Base-by-base conservation (phyloP, 2,888 invertebrate species). In the Lochmaea capreae region DNA sequence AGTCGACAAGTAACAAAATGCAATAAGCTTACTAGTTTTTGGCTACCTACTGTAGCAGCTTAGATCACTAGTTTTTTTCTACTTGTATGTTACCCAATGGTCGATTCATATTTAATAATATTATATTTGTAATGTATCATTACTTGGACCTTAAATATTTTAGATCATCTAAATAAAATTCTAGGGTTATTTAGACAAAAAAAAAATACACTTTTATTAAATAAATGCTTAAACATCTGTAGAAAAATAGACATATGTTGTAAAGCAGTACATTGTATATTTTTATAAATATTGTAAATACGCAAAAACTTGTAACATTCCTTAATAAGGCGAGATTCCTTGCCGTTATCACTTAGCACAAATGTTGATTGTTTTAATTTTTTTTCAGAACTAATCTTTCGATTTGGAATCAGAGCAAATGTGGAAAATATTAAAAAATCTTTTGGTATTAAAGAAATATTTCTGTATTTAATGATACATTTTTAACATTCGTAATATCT, bases 201-300 rank as follows among this genome's bases (percentile, higher is more conserved):
- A 67, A 57, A 14, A 42, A 22, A 59, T 59, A 58, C 46, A 22
- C 39, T n/a, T 46, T 59, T 59, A 67, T 39, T 66, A 9, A 46
- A 46, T 42, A 66, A 14, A 42, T 62, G 62, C 54, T 66, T 52
- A 18, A 66, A 54, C 11, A 66, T 33, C 26, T 11, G 54, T 49
- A 65, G 49, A 18, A 52, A 65, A 49, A 33, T 33, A 22, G 22
- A 16, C n/a, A 54, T 33, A 66, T 52, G 66, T 12, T 66, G 54
- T 66, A 42, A 70, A 75, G 68, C 74, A 67, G 63, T 73, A 76
- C 78, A 79, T 81, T 83, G 84, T 84, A 84, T 83, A 84, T 84
- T 84, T 84, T 84, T 84, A 84, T 84, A 84, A 83, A 84, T 82
- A 83, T 76, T 84, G 84, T 84, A 84, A 81, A 84, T 84, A 83